Base-by-base conservation (phyloP, 2,797 vertebrate species). In the Takifugu ocellatus region DNA sequence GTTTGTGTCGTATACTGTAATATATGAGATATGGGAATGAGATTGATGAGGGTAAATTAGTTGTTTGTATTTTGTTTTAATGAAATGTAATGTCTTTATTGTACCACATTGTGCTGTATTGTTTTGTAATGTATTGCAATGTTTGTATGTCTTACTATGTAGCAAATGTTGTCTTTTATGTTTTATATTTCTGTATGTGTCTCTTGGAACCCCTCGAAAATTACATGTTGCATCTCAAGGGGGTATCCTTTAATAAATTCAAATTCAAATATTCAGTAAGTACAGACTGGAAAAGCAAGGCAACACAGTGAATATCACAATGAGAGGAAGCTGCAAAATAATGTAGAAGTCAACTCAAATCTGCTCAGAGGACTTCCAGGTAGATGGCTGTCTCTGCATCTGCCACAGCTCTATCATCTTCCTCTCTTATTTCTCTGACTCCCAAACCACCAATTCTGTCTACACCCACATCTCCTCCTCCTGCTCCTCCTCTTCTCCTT, bases 371-470 rank as follows among this genome's bases (percentile, higher is more conserved):
- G 66, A 92, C 84, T 70, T 93, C 92, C 52, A 93, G 55, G 68
- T 92, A 92, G 53, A 92, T 85, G 55, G 78, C 87, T 0, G 86
- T 83, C 15, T 91, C 90, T 14, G 82, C 51, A 10, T 91, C 89
- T 9, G 58, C 49, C 1, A 10, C 52, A n/a, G 72, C 33, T 5
- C 66, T 14, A 3, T 29, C 63, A 49, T 74, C 77, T 45, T 66
- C 71, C 10, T 81, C 84, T 60, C 70, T 75, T 15, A 16, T 64
- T 2, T 54, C 49, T 75, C 82, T 72, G 51, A 63, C 64, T 43
- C 56, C 75, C 9, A 60, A 50, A 60, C 5, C 64, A 0, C 5
- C 61, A 48, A 11, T 52, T 58, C 79, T 81, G 9, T 75, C 71
- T 24, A 42, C 17, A 16, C 62, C 62, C 53, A 61, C 66, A 12